phyloP scores from a whole-genome alignment of 2,797 vertebrate species.

The Pelobates cultripes region DNA sequence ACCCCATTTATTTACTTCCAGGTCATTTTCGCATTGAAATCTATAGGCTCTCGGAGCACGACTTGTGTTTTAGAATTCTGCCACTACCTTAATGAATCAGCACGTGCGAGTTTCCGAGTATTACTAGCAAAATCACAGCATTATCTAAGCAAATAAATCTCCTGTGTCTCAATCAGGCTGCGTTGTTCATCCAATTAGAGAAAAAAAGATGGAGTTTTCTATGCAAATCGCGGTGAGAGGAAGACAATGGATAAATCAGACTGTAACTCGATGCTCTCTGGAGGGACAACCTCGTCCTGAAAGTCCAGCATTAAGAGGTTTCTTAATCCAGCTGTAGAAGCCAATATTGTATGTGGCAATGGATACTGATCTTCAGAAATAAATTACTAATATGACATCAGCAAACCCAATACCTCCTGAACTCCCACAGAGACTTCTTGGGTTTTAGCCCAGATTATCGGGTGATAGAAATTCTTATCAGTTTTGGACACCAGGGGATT shows the following conservation, averaged over 20 bases:
- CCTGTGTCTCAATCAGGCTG: neutral
- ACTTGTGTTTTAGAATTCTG: neutral
- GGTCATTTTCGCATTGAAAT: too few relatives aligned
- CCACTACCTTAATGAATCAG: neutral
- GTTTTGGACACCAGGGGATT: neutral
- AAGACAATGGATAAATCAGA: slow-evolving; percentile 20
- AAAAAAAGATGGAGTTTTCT: neutral
- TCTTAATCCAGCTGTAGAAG: neutral
- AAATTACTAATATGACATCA: neutral
- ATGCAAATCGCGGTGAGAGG: neutral
- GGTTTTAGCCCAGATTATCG: neutral
- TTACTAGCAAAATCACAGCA: too few relatives aligned
- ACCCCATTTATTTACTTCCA: too few relatives aligned
- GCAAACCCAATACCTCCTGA: neutral
- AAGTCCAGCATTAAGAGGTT: neutral
- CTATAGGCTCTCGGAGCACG: neutral
- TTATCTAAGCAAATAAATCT: neutral
- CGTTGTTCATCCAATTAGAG: neutral
- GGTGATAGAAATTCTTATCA: slow-evolving; percentile 1
- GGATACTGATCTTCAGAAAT: neutral
- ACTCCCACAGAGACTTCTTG: neutral
- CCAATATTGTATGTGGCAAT: neutral
- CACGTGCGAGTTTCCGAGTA: neutral
- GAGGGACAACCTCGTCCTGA: slow-evolving; percentile 3
- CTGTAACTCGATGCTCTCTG: slow-evolving; percentile 7